Evolutionary conservation across 2,888 invertebrate genomes (phyloP).

Genomic region (Phlogophora meticulosa): DNA sequence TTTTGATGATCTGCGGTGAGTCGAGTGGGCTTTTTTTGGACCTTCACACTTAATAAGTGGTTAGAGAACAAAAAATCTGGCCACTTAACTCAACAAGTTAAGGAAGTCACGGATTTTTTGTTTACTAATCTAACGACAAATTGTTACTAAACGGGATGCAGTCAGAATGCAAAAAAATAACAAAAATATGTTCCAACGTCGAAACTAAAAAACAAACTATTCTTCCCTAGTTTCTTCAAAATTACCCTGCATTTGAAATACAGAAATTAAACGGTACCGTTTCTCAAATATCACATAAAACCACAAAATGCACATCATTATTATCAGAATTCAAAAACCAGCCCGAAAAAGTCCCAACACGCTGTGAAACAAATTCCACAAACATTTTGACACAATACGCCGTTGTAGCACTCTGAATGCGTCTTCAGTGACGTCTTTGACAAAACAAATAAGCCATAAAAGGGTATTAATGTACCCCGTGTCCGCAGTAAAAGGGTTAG

Average conservation of each 20-base stretch:
- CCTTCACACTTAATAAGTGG: conserved; percentile 73
- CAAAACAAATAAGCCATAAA: conserved; percentile 75
- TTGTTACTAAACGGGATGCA: conserved; percentile 6
- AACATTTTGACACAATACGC: conserved; percentile 79
- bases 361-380: conserved; percentile 79
- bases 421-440: conserved; percentile 75
- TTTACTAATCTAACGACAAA: conserved; percentile 14
- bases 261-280: neutral
- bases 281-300: neutral
- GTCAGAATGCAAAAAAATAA: neutral
- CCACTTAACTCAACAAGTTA: conserved; percentile 32
- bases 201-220: neutral
- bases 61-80: conserved; percentile 55
- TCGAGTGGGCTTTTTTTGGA: conserved; percentile 62
- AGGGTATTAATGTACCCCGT: conserved; percentile 66
- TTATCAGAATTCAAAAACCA: neutral
- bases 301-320: conserved; percentile 10
- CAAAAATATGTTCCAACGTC: neutral
- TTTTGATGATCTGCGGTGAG: conserved; percentile 70
- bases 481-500: conserved; percentile 72
- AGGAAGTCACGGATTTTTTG: conserved; percentile 47
- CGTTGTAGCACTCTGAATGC: conserved; percentile 56
- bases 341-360: conserved; percentile 64
- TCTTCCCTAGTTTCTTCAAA: neutral
- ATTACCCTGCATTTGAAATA: neutral